These are phyloP conservation scores for Sebastes fasciatus DNA, from an alignment of 2,113 vertebrate genomes.

Conservation along the genomic window DNA sequence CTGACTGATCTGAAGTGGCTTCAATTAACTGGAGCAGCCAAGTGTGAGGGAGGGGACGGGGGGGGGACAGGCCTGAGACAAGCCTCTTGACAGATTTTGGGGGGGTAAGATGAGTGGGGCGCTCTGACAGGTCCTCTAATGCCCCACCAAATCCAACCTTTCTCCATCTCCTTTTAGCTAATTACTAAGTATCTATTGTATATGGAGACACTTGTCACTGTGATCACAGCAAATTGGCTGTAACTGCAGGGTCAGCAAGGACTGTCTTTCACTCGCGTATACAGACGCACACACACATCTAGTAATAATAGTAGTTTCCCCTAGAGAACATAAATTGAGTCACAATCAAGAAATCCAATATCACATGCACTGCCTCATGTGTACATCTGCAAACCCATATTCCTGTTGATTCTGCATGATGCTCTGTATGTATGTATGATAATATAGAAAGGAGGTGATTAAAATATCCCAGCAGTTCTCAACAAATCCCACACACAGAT, in stretches of 20 bases:
- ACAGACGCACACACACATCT: neutral
- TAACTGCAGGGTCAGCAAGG: slow-evolving; percentile 57
- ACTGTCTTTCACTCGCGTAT: neutral
- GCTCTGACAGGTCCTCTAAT: slow-evolving; percentile 66
- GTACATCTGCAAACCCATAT: slow-evolving; percentile 29
- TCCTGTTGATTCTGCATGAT: slow-evolving; percentile 35
- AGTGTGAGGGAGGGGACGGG: slow-evolving; percentile 68
- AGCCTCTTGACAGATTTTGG: slow-evolving; percentile 60
- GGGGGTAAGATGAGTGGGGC: slow-evolving; percentile 25
- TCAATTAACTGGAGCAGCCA: slow-evolving; percentile 78
- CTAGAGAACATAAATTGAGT: slow-evolving; percentile 10
- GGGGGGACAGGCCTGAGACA: slow-evolving; percentile 39
- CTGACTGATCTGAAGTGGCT: slow-evolving; percentile 74
- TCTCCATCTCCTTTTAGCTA: slow-evolving; percentile 67
- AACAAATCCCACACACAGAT: slow-evolving; percentile 51
- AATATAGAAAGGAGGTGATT: slow-evolving; percentile 36
- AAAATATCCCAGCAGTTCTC: slow-evolving; percentile 44
- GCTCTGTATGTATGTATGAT: slow-evolving; percentile 17
- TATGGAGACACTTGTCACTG: slow-evolving; percentile 68
- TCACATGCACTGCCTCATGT: slow-evolving; percentile 1
- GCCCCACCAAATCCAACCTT: slow-evolving; percentile 51
- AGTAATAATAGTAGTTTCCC: no score
- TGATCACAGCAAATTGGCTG: slow-evolving; percentile 71
- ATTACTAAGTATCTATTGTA: slow-evolving; percentile 64
- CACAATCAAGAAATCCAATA: slow-evolving; percentile 40